phyloP scores from a whole-genome alignment of 2,113 vertebrate genomes.

The Macquaria ambigua region DNA sequence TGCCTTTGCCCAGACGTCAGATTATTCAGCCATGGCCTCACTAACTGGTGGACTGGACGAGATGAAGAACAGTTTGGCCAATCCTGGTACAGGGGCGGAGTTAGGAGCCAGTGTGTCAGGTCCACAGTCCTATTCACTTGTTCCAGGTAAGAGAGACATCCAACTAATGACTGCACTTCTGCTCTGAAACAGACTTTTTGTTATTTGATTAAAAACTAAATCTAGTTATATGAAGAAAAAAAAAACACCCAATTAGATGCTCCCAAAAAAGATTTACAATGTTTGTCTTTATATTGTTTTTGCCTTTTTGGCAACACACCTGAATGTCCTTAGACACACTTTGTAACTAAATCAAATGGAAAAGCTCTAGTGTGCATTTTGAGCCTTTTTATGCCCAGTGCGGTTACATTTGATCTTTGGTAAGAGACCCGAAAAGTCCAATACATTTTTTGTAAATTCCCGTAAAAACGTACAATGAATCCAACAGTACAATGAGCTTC shows the following conservation, averaged over 20 bases:
- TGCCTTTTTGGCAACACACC: neutral
- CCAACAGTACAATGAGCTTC: neutral
- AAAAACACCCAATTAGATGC: too few species aligned
- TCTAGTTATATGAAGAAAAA: neutral
- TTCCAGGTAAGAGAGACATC: constrained; percentile 89
- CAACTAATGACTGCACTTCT: neutral
- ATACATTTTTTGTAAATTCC: neutral
- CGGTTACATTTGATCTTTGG: neutral
- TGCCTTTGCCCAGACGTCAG: constrained; percentile 88
- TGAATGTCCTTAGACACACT: neutral
- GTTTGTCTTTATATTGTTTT: neutral
- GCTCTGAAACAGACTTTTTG: neutral
- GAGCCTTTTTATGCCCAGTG: neutral
- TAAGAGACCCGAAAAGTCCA: neutral
- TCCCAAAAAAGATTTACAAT: too few species aligned
- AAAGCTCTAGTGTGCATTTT: neutral
- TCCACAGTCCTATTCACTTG: constrained; percentile 95
- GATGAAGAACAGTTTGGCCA: constrained; percentile 96
- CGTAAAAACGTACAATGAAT: neutral
- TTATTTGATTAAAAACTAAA: neutral
- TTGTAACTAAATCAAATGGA: neutral
- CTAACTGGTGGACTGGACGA: constrained; percentile 96
- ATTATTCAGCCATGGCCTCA: constrained; percentile 97
- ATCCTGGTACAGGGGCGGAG: constrained; percentile 90
- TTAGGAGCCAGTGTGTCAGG: constrained; percentile 91